Evolutionary conservation across 2,113 vertebrate species (phyloP).

Genomic region (Pyrgilauda ruficollis): DNA sequence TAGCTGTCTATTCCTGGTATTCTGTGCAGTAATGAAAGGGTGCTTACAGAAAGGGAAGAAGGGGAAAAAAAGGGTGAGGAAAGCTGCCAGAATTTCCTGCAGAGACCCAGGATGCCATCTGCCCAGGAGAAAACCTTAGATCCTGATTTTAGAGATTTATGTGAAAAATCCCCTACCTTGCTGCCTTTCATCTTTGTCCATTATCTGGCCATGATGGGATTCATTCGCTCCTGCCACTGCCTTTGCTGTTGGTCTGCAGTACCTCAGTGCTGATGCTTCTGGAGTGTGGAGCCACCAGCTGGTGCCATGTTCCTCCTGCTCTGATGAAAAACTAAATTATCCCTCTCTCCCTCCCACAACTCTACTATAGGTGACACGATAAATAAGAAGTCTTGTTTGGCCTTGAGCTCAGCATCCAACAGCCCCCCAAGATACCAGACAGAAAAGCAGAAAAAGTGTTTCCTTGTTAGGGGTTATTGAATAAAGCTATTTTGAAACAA

Average conservation of each 20-base stretch:
- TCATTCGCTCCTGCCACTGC: not conserved
- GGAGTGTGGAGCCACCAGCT: not conserved
- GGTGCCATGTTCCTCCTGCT: not conserved
- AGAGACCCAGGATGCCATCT: not conserved
- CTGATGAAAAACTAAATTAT: not conserved
- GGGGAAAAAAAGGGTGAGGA: not conserved
- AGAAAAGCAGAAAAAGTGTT: not conserved
- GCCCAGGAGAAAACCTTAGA: accelerated
- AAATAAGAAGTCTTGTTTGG: not conserved
- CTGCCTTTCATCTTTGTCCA: not conserved
- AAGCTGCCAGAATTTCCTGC: not conserved
- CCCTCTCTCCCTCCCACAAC: not conserved
- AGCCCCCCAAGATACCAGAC: accelerated
- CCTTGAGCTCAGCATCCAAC: not conserved
- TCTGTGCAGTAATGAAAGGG: not conserved
- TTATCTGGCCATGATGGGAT: not conserved
- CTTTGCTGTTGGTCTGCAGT: not conserved
- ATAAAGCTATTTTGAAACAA: not conserved
- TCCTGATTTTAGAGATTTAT: not conserved
- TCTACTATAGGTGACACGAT: not conserved
- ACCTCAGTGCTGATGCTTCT: not conserved
- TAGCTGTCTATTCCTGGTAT: not conserved
- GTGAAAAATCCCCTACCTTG: not conserved
- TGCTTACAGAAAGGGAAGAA: not conserved
- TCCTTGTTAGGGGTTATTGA: not conserved